These are phyloP conservation scores for Erythrolamprus reginae DNA, from an alignment of 2,113 vertebrate species.

Conservation along the genomic window DNA sequence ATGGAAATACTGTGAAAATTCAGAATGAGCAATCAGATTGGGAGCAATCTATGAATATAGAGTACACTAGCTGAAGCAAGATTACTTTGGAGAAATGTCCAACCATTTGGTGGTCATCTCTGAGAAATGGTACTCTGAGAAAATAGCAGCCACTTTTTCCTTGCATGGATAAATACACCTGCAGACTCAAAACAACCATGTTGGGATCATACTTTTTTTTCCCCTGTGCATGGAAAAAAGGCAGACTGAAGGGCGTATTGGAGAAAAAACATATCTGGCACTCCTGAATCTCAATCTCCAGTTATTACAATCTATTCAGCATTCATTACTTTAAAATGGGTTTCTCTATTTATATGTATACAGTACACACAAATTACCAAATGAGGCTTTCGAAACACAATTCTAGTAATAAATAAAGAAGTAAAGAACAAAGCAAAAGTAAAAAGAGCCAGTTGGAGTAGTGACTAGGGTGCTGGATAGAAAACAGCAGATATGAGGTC, in stretches of 20 bases:
- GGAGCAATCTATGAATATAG: constrained; percentile 19
- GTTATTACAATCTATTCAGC: not conserved
- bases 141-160: not conserved
- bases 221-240: not conserved
- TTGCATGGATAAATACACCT: not conserved
- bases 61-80: not conserved
- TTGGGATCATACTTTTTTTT: not conserved
- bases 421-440: not conserved
- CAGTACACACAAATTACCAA: not conserved
- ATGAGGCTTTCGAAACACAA: not conserved
- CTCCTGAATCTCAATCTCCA: not conserved
- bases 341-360: not conserved
- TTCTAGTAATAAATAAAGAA: not conserved
- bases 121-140: not conserved
- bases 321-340: not conserved
- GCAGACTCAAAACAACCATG: not conserved
- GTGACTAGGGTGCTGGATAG: not conserved
- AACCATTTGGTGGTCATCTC: not conserved
- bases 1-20: constrained; percentile 10
- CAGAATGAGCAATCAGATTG: constrained; percentile 10
- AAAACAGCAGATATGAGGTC: not conserved
- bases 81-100: not conserved
- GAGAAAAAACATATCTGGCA: not conserved
- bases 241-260: not conserved
- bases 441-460: not conserved